Conservation (phyloP, 2,797 vertebrate genomes). For the Varecia variegata region DNA sequence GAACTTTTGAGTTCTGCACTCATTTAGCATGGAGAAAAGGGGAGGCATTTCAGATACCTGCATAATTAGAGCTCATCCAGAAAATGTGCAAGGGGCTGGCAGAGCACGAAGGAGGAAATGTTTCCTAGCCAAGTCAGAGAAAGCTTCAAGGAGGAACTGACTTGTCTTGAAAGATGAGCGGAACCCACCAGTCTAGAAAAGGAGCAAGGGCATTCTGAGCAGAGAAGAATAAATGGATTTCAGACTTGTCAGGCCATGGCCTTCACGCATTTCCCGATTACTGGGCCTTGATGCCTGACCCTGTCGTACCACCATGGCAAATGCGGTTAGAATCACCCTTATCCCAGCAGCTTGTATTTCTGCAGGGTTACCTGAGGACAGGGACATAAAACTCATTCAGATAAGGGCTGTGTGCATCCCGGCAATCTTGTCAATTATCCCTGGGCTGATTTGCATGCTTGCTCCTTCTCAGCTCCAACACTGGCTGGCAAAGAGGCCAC, state of each 20-base stretch:
- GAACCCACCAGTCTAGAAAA: not conserved
- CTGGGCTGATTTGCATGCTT: conserved; percentile 63
- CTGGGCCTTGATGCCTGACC: conserved; percentile 14
- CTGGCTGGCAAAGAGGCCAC: conserved; percentile 53
- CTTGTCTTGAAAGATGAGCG: not conserved
- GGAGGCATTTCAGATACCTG: not conserved
- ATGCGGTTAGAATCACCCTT: conserved; percentile 19
- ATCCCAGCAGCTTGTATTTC: not conserved
- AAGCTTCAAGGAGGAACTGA: not conserved
- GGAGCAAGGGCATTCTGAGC: conserved; percentile 24
- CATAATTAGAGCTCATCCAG: not conserved
- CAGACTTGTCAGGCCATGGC: conserved; percentile 63
- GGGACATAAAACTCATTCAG: not conserved
- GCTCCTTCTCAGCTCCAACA: conserved; percentile 57
- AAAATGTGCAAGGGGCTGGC: not conserved
- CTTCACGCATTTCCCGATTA: conserved; percentile 66
- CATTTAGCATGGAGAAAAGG: not conserved
- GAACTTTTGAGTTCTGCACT: not conserved
- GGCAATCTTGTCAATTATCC: conserved; percentile 47
- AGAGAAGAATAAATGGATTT: conserved; percentile 66
- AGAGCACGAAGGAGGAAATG: not conserved
- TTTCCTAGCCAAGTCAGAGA: not conserved
- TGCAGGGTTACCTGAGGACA: conserved; percentile 60
- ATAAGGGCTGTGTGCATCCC: not conserved
- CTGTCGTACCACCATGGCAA: not conserved